Evolutionary conservation across 1,140 invertebrate species (phyloP), one percentile per base, ranked within the genome.

Genomic region (Drosophila ficusphila): DNA sequence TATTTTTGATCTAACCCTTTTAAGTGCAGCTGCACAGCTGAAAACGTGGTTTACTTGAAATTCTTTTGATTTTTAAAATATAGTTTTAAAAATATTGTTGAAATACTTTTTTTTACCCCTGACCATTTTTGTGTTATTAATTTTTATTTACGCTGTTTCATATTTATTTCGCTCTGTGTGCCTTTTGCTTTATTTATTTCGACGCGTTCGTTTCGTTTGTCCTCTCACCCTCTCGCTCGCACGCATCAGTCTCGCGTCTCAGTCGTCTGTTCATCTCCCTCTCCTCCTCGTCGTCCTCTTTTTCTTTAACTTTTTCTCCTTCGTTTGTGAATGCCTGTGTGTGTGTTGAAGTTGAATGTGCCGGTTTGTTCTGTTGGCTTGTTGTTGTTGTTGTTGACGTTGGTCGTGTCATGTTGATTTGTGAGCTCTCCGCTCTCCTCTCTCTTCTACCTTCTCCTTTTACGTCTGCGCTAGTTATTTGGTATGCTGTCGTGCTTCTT

Each of bases 361-460:
- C 81, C 81, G 82, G 72, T 75, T 75, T 57, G 72, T 75, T 68
- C 54, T 70, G 49, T 57, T 79, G 57, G 38, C 31, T 34, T 54
- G 47, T 58, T 77, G 42, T 60, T 46, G 58, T 67, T 85, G 81
- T 58, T 81, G 72, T 86, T 85, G 81, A 78, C 81, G 81, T 79
- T 85, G 81, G 81, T 85, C 81, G 81, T 86, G 81, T 88, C 82
- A 88, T 86, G 82, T 86, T 85, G 81, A 86, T 86, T 85, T 86
- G 79, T 83, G 76, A 76, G 76, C 72, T 73, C 51, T 71, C 48
- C 58, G n/a, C 51, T 79, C 71, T 41, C 29, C 42, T 29, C 16
- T 27, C 41, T 12, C 44, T 49, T 21, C 29, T 31, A 5, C 21
- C 39, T 33, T 57, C 58, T 33, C 61, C 71, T 73, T 61, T 60